Percentiles rank a stretch among this genome's conserved stretches.
Conservation (phyloP, 2,797 vertebrate species). For the Scarus forsteni region DNA sequence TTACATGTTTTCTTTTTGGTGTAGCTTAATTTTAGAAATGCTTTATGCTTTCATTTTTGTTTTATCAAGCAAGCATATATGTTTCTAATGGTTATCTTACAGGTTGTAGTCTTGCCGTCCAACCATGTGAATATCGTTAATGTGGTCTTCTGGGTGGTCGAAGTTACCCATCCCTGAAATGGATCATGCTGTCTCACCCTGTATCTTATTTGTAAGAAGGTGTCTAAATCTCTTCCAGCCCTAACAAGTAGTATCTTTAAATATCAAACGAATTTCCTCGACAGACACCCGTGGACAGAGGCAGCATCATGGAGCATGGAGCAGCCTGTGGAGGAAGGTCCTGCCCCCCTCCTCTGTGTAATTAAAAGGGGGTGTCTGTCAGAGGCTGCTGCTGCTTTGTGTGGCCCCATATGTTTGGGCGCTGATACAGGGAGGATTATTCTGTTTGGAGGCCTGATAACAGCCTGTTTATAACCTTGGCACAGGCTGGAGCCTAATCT, state of each 20-base stretch:
- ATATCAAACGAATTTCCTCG: slow-evolving; percentile 32
- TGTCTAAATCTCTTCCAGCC: slow-evolving; percentile 3
- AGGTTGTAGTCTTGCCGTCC: no score
- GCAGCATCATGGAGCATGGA: slow-evolving; percentile 39
- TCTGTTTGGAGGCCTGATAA: slow-evolving; percentile 98
- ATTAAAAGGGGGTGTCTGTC: slow-evolving; percentile 99
- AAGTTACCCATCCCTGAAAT: no score
- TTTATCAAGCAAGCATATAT: no score
- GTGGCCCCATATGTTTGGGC: slow-evolving; percentile 98
- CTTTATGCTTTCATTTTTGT: no score
- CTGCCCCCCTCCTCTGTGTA: slow-evolving; percentile 89
- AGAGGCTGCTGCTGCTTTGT: slow-evolving; percentile 94
- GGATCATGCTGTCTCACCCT: no score
- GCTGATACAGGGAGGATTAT: slow-evolving; percentile 99
- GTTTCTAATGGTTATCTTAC: no score
- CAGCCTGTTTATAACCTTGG: slow-evolving; percentile 99
- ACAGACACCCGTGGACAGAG: slow-evolving; percentile 39
- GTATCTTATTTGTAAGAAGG: no score
- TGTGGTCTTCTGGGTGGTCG: no score
- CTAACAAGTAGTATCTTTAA: not conserved
- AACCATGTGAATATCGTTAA: no score
- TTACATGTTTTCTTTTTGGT: no score
- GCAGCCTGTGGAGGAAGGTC: slow-evolving; percentile 67
- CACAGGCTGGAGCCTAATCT: slow-evolving; percentile 96
- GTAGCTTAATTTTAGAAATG: no score